A percentile compares a stretch with the other conserved stretches of the same genome.
These are phyloP conservation scores for Hydroisotoma schaefferi DNA, from an alignment of 2,888 invertebrate genomes.

Conservation along the genomic window DNA sequence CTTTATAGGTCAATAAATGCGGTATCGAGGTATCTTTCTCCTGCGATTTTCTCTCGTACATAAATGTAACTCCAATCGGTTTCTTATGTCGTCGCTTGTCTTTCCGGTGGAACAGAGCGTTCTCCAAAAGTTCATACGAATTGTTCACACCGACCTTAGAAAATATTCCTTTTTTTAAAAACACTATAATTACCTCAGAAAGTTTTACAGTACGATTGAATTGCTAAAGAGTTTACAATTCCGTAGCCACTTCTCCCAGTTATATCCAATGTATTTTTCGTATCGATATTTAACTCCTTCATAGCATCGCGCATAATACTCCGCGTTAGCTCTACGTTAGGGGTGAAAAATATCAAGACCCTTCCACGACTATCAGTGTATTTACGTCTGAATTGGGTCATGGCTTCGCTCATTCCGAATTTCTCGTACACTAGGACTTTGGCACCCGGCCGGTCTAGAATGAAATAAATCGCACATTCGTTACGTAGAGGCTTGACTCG, in stretches of 20 bases:
- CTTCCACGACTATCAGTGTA: slow-evolving; percentile 17
- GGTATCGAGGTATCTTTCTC: slow-evolving; percentile 17
- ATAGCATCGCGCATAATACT: slow-evolving; percentile 23
- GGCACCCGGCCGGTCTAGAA: slow-evolving; percentile 1
- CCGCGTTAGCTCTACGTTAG: slow-evolving; percentile 18
- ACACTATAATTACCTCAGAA: background rate
- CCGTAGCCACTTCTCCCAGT: background rate
- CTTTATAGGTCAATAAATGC: slow-evolving; percentile 16
- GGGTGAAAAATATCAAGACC: slow-evolving; percentile 27
- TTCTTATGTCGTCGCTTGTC: slow-evolving; percentile 9
- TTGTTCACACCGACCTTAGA: slow-evolving; percentile 12
- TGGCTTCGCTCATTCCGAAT: slow-evolving; percentile 7
- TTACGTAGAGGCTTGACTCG: no score
- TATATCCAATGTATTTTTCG: slow-evolving; percentile 11
- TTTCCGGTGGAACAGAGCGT: slow-evolving; percentile 25
- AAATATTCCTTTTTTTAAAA: background rate
- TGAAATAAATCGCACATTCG: no score
- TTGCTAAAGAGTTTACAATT: background rate
- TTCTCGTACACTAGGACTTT: slow-evolving; percentile 28
- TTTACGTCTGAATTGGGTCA: slow-evolving; percentile 16
- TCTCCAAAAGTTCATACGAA: slow-evolving; percentile 24
- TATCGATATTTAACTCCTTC: slow-evolving; percentile 12
- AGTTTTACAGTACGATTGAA: background rate
- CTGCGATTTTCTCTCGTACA: slow-evolving; percentile 11
- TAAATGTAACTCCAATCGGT: slow-evolving; percentile 33